phyloP scores from a whole-genome alignment of 92 coral and sea anemone species.

The Virgularia gustaviana region DNA sequence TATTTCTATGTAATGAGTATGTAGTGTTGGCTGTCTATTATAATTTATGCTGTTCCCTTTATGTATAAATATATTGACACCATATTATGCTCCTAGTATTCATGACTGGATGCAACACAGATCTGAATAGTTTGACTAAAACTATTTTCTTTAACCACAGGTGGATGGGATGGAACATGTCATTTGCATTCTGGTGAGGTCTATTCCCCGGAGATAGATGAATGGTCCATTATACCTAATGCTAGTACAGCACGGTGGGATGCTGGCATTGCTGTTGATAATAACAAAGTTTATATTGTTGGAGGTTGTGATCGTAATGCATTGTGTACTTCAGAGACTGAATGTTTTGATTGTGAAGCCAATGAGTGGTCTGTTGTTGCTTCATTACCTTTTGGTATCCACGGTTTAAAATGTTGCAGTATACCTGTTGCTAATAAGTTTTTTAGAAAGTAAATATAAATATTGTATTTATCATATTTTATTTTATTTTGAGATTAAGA shows the following conservation, averaged over 20 bases:
- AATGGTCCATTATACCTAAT: conserved; percentile 75
- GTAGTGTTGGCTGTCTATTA: not conserved
- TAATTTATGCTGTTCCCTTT: not conserved
- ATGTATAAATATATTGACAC: not conserved
- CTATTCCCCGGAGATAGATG: conserved; percentile 94
- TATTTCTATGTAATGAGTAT: too few species aligned
- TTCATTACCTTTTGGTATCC: conserved; percentile 90
- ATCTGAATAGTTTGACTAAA: not conserved
- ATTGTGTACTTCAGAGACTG: conserved; percentile 88
- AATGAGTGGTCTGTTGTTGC: conserved; percentile 88
- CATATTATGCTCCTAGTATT: too few species aligned
- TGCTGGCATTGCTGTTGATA: conserved; percentile 98
- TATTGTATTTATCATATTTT: too few species aligned
- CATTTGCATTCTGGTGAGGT: conserved; percentile 92
- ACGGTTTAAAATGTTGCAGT: conserved; percentile 88
- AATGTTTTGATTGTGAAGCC: conserved; percentile 88
- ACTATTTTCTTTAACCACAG: conserved; percentile 29
- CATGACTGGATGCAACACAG: too few species aligned
- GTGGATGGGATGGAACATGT: conserved; percentile 96
- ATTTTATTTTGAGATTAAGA: too few species aligned
- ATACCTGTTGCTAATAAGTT: conserved; percentile 85
- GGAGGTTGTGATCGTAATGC: conserved; percentile 99
- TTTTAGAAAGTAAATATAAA: conserved; percentile 37
- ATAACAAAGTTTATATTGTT: conserved; percentile 79
- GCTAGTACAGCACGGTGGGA: conserved; percentile 99